phyloP scores from a whole-genome alignment of 2,797 vertebrate genomes.

The Lycodopsis pacificus region DNA sequence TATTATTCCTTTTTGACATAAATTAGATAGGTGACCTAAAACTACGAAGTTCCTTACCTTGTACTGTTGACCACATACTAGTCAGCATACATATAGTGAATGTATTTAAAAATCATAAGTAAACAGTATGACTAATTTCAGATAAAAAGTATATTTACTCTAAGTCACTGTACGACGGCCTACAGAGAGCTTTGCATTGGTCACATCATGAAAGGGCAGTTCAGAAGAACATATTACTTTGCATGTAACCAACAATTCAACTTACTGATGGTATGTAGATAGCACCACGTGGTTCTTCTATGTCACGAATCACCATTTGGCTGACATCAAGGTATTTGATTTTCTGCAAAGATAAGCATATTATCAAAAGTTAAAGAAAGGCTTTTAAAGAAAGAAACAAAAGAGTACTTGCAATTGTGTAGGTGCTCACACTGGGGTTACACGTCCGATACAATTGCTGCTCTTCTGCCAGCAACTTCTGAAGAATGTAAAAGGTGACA shows the following conservation, averaged over 20 bases:
- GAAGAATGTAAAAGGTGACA: background rate
- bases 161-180: background rate
- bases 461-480: slow-evolving; percentile 45
- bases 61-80: background rate
- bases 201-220: background rate
- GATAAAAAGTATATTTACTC: slow-evolving; percentile 4
- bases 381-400: background rate
- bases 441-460: background rate
- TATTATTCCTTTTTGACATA: background rate
- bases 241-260: slow-evolving; percentile 9
- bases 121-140: background rate
- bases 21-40: background rate
- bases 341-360: slow-evolving; percentile 52
- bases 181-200: background rate
- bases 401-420: background rate
- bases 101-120: background rate
- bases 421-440: slow-evolving; percentile 53
- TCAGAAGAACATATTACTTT: background rate
- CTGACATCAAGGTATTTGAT: background rate
- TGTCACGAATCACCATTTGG: rapidly evolving
- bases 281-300: rapidly evolving
- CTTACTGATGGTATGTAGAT: slow-evolving; percentile 64
- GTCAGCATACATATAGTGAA: background rate
- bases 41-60: background rate
- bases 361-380: background rate